phyloP scores from a whole-genome alignment of 2,797 vertebrate species.

The Gouania willdenowi region DNA sequence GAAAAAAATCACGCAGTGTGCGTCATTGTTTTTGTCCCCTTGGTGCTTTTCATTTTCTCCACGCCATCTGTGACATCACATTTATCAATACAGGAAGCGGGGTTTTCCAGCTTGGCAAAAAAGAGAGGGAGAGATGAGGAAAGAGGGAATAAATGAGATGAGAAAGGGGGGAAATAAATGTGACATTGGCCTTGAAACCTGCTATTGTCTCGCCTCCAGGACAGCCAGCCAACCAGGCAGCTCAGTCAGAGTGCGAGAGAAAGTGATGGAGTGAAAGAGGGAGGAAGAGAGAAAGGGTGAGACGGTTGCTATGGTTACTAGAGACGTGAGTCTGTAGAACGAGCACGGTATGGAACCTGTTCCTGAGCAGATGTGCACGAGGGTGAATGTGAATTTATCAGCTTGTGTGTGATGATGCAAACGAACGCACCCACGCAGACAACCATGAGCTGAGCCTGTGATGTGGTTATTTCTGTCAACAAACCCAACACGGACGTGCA shows the following conservation, averaged over 20 bases:
- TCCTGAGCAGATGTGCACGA: slow-evolving; percentile 49
- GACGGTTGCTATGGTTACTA: slow-evolving; percentile 78
- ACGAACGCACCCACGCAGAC: slow-evolving; percentile 5
- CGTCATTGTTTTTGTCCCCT: slow-evolving; percentile 21
- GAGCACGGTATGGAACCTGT: slow-evolving; percentile 39
- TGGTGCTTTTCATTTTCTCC: slow-evolving; percentile 16
- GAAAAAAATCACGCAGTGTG: slow-evolving; percentile 15
- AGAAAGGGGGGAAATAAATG: slow-evolving; percentile 14
- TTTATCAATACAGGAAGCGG: slow-evolving; percentile 45
- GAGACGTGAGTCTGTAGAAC: slow-evolving; percentile 73
- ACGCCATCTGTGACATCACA: slow-evolving; percentile 55
- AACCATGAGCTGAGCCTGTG: background rate
- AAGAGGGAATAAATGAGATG: background rate
- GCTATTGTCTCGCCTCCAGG: slow-evolving; percentile 77
- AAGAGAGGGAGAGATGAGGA: background rate
- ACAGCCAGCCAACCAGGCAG: slow-evolving; percentile 70
- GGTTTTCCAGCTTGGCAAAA: slow-evolving; percentile 9
- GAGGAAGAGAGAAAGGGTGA: slow-evolving; percentile 42
- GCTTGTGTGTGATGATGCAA: slow-evolving; percentile 4
- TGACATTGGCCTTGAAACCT: slow-evolving; percentile 79
- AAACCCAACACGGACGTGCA: slow-evolving; percentile 14
- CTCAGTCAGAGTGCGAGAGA: slow-evolving; percentile 45
- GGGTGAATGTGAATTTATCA: slow-evolving; percentile 14
- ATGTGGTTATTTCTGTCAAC: too few relatives aligned
- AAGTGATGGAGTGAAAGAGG: background rate